Evolutionary conservation across 1,140 invertebrate species (phyloP).

Genomic region (Vanessa atalanta): DNA sequence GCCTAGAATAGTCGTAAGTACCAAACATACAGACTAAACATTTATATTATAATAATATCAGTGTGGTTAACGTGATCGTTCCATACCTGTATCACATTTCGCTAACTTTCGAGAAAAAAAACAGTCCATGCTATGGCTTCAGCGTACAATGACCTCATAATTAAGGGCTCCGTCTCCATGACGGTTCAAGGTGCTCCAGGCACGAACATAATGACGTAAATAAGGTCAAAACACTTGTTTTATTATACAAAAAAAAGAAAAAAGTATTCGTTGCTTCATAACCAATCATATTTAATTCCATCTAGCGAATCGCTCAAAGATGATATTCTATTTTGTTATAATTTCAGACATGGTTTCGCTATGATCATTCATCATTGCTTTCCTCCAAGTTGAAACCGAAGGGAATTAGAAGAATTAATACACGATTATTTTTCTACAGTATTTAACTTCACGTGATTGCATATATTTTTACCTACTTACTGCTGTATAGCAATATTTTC

Average conservation of each 20-base stretch:
- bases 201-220: conserved; percentile 8
- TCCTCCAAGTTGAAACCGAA: too few species aligned
- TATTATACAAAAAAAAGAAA: background rate
- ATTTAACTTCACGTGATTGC: too few species aligned
- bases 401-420: too few species aligned
- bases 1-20: too few species aligned
- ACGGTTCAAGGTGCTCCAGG: conserved; percentile 19
- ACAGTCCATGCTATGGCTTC: conserved; percentile 24
- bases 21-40: background rate
- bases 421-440: too few species aligned
- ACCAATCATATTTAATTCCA: background rate
- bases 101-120: conserved; percentile 17
- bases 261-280: background rate
- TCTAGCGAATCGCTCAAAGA: background rate
- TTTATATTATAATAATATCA: background rate
- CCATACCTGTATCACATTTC: background rate
- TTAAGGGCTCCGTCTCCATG: conserved; percentile 21
- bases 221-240: conserved; percentile 1
- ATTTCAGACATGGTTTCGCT: too few species aligned
- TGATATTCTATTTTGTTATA: too few species aligned
- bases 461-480: too few species aligned
- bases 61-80: background rate
- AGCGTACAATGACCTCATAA: conserved; percentile 22
- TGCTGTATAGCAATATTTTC: too few species aligned
- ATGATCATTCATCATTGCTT: too few species aligned